A percentile compares a stretch with the other conserved stretches of the same genome.
Conservation (phyloP, 2,888 invertebrate genomes). For the Drosophila fungiperda region DNA sequence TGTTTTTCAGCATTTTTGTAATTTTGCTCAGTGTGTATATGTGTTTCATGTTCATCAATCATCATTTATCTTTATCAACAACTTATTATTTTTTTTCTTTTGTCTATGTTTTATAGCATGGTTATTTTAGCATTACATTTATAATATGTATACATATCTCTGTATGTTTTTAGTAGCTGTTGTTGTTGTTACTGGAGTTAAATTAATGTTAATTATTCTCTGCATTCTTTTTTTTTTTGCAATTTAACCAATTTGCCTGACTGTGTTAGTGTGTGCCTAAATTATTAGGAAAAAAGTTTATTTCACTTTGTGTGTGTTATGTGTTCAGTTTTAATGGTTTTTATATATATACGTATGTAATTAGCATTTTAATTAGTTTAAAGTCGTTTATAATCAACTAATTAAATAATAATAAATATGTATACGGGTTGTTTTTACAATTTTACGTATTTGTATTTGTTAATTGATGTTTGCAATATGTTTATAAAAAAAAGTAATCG, state of each 20-base stretch:
- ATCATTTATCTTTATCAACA: conserved; percentile 50
- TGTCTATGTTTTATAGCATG: conserved; percentile 37
- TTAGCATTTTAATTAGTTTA: conserved; percentile 74
- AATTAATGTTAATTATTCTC: conserved; percentile 39
- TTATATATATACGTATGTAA: conserved; percentile 60
- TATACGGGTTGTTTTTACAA: conserved; percentile 46
- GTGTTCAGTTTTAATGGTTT: conserved; percentile 52
- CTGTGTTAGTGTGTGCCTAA: conserved; percentile 51
- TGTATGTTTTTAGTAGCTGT: conserved; percentile 32
- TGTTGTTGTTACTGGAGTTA: conserved; percentile 21
- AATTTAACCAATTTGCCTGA: not conserved
- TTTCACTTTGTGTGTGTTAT: conserved; percentile 40
- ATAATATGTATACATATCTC: conserved; percentile 41
- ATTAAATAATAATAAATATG: conserved; percentile 78
- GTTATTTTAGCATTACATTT: conserved; percentile 51
- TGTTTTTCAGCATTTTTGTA: conserved; percentile 69
- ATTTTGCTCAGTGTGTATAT: conserved; percentile 56
- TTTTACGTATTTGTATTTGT: conserved; percentile 32
- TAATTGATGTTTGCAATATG: conserved; percentile 25
- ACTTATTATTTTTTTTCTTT: conserved; percentile 16
- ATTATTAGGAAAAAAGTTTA: conserved; percentile 66
- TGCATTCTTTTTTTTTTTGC: conserved; percentile 17
- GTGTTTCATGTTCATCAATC: conserved; percentile 27
- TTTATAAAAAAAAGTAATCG: conserved; percentile 9
- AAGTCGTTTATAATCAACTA: conserved; percentile 66